Evolutionary conservation across 2,888 invertebrate species (phyloP), one percentile per base, ranked within the genome.

Genomic region (Cheilosia vulpina): DNA sequence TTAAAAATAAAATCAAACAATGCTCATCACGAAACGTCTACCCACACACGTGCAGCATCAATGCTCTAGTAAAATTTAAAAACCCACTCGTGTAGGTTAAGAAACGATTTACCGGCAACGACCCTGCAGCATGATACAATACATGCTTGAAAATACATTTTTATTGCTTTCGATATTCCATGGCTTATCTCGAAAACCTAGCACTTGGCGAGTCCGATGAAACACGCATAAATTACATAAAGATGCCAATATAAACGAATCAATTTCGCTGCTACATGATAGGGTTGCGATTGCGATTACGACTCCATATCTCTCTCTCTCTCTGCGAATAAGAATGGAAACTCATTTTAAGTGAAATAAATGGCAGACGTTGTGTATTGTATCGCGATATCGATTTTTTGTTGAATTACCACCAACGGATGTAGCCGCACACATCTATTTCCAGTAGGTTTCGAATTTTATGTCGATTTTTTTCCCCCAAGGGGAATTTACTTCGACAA

Each of bases 311-410:
- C 27, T 2, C 27, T 6, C 6, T 7, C 27, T 27, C 27, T 7
- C 34, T 11, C 3, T 52, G 24, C 52, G 50, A 50, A 34, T 24
- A 65, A 65, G 50, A 65, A 65, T 65, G 38, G 7, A 27, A 55
- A 34, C 52, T 66, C 66, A 41, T 53, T 68, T 68, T 17, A 55
- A 68, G 55, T 27, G 53, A 53, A 47, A 55, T 55, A 55, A 68
- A 55, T 68, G 66, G 43, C 41, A 43, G 41, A 17, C 13, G 41
- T 68, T 50, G 19, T 53, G 43, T 31, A 13, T 19, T 43, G 43
- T 68, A 55, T 55, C n/a, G 52, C 15, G 27, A 31, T 43, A 68
- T 68, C 66, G 66, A 68, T 65, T 50, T 5, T 19, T 4, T 50
- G 31, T 11, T 31, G 27, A 47, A 62, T 62, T 62, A 65, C 50